Evolutionary conservation across 2,797 vertebrate species (phyloP), one percentile per base, ranked within the genome.

Genomic region (Dallia pectoralis): DNA sequence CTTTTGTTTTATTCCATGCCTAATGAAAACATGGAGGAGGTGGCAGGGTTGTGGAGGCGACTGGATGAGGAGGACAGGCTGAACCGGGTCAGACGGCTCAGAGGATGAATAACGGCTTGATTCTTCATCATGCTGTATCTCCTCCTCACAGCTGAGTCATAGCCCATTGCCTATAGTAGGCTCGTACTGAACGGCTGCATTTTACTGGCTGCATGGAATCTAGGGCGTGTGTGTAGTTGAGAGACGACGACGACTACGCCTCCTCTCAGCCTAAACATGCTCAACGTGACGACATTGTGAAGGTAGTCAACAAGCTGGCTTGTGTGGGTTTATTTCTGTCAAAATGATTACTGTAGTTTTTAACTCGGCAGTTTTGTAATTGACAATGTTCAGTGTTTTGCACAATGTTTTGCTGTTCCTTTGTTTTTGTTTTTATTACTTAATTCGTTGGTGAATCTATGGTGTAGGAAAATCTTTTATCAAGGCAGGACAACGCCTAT

Each of bases 261-360:
- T 67, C 79, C 66, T 76, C 74, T 70, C 70, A 69, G 68, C 80
- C 67, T 29, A 22, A 22, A 64, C 66, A 22, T n/a, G 29, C 4
- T 44, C 29, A 32, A 16, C 49, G 47, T 11, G 59, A 74, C 77
- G 80, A 62, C 72, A 64, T 80, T 71, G 74, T 78, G 80, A 80
- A 70, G 70, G 77, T 81, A 76, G 76, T 75, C 69, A 84, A 88
- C 86, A 85, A 90, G 89, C 87, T 74, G 88, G 89, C 87, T 89
- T 88, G 84, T 88, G 53, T 56, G n/a, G 74, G 68, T 82, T 87
- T 78, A 76, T 79, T 56, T 22, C 25, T 8, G 53, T 44, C 40
- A 44, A 44, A 44, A 8, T 44, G 7, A 79, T 88, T 87, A 87
- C 89, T 91, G 89, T 89, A 82, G 77, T 48, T 73, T 30, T 70